phyloP scores from a whole-genome alignment of 2,797 vertebrate species.

The Anisognathus igniventris region DNA sequence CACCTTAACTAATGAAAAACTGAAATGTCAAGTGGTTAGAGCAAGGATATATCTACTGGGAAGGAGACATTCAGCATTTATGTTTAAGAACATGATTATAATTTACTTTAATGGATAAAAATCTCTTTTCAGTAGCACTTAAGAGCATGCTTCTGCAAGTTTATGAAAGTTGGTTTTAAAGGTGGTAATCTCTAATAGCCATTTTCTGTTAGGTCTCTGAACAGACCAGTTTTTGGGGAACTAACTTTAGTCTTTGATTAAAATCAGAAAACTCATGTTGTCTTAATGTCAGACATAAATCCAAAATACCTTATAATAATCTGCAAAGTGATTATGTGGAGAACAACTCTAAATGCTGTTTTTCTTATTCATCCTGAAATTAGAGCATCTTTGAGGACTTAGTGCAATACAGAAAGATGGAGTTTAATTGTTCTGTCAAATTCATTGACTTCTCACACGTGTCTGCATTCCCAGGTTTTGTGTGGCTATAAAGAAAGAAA shows the following conservation, averaged over 20 bases:
- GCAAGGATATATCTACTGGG: not conserved
- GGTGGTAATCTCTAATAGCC: not conserved
- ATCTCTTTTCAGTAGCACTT: not conserved
- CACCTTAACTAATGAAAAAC: not conserved
- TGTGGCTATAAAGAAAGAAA: slow-evolving; percentile 95
- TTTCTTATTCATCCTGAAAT: not conserved
- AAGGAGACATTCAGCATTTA: not conserved
- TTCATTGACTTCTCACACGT: not conserved
- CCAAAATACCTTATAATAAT: not conserved
- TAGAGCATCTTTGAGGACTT: not conserved
- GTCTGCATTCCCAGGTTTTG: slow-evolving; percentile 82
- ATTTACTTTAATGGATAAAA: not conserved
- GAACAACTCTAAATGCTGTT: not conserved
- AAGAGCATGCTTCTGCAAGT: not conserved
- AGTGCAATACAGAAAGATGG: not conserved
- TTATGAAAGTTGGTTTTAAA: not conserved
- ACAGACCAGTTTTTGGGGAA: not conserved
- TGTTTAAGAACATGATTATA: not conserved
- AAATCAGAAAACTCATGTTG: not conserved
- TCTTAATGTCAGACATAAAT: not conserved
- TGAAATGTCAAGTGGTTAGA: not conserved
- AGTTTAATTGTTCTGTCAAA: not conserved
- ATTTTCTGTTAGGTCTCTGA: not conserved
- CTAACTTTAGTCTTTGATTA: not conserved
- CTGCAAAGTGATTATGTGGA: not conserved